Evolutionary conservation across 2,888 invertebrate genomes (phyloP), one percentile per base, ranked within the genome.

Genomic region (Melanophora roralis): DNA sequence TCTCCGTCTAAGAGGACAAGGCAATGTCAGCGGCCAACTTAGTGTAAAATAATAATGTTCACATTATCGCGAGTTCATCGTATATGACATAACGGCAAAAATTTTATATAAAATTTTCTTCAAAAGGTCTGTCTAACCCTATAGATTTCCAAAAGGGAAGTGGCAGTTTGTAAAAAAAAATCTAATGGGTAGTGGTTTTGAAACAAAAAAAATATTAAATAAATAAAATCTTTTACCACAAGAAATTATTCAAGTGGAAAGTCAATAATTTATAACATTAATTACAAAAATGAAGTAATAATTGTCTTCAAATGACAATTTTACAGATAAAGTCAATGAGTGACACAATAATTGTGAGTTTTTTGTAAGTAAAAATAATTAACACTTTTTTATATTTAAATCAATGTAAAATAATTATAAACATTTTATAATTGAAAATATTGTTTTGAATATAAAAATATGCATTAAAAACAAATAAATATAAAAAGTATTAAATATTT

Each of bases 181-280:
- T n/a, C n/a, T n/a, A n/a, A n/a, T n/a, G n/a, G n/a, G n/a, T n/a
- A n/a, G n/a, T n/a, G n/a, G n/a, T n/a, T n/a, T n/a, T n/a, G n/a
- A 27, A 38, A 16, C 19, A 6, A 45, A 45, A 45, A 45, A 45
- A 45, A n/a, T 16, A 8, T 19, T 1, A n/a, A 0, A 45, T 45
- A 7, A 19, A 16, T 38, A 40, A 36, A 38, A 38, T 16, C 9
- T 14, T 11, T 19, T 38, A 38, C n/a, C n/a, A 23, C 57, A 57
- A 38, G 38, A 57, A 36, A 27, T 36, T 21, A 57, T 1, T 57
- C 57, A 57, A 57, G 57, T 57, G 38, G 57, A 57, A 57, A 57
- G 27, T 27, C n/a, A 16, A 45, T 21, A 1, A 19, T 51, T n/a
- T n/a, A 14, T 51, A 51, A 59, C 11, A 45, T 19, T 45, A 45